Evolutionary conservation across 2,113 vertebrate species (phyloP).

Genomic region (Heptranchias perlo): DNA sequence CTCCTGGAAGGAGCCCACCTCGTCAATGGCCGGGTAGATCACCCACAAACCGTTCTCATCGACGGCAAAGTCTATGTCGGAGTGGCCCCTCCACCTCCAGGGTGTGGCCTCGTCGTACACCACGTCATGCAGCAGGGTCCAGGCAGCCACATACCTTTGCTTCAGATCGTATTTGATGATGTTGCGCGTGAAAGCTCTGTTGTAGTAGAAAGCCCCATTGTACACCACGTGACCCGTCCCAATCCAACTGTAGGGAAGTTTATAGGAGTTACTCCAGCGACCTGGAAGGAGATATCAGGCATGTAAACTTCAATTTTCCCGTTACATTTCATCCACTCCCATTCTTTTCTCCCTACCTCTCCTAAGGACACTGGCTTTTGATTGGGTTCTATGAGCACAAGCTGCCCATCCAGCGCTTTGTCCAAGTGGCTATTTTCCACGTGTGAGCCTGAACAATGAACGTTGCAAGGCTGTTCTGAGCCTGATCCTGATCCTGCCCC

Average conservation of each 20-base stretch:
- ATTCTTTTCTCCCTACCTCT: neutral
- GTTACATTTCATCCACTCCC: neutral
- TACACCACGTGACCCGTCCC: constrained; percentile 91
- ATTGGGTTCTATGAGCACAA: neutral
- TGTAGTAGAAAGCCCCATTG: constrained; percentile 85
- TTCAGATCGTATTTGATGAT: constrained; percentile 91
- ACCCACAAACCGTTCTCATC: constrained; percentile 95
- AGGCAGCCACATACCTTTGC: constrained; percentile 76
- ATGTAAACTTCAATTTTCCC: no score
- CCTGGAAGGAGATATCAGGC: constrained; percentile 59
- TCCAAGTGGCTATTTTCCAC: neutral
- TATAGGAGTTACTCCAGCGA: constrained; percentile 91
- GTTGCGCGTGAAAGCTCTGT: constrained; percentile 89
- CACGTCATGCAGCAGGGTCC: constrained; percentile 87
- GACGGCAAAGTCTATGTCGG: constrained; percentile 80
- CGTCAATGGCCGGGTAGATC: constrained; percentile 84
- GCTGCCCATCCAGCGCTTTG: neutral
- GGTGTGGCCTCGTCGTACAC: constrained; percentile 75
- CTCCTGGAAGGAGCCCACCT: constrained; percentile 83
- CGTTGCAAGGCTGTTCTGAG: neutral
- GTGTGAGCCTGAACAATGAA: neutral
- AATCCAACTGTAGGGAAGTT: constrained; percentile 93
- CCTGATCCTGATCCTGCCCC: neutral
- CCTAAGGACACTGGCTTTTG: neutral
- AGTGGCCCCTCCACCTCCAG: constrained; percentile 81